Evolutionary conservation across 2,113 vertebrate genomes (phyloP), one percentile per base, ranked within the genome.

Genomic region (Chrysemys picta): DNA sequence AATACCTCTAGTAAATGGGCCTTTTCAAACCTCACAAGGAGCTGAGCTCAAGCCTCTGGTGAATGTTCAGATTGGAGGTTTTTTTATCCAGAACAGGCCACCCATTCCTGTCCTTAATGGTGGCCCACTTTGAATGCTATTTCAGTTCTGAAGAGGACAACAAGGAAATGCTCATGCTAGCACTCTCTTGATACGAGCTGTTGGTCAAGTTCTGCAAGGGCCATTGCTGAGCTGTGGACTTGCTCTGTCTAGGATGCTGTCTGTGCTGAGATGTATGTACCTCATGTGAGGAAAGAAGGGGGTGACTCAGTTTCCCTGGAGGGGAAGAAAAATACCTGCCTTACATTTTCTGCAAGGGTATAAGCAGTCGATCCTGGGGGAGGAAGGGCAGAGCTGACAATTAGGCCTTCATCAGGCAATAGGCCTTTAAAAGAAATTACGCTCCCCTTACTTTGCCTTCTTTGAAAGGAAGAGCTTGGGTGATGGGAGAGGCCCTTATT

Each of bases 271-370:
- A 6, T 10, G 12, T 10, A 0, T 31, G 3, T 49, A 49, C 38
- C 42, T 14, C 59, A 7, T 65, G 8, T 6, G 35, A 9, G 0
- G 0, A n/a, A 5, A 82, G 31, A 78, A 78, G 5, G 7, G 19
- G 10, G n/a, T 59, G 47, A 13, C 42, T 10, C 29, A 4, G 42
- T 82, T 92, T 76, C 27, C 35, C 50, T 47, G 56, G 35, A 65
- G 35, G 84, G 27, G 49, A 57, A 25, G 6, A 31, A 42, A 47
- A 59, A 49, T 52, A 9, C 62, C 24, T 81, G 53, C 16, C 8
- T 54, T 2, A 7, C 13, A 21, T 29, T 57, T 78, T 45, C 49
- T 57, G 78, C 47, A 47, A 76, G 24, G 14, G 38, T 27, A 76
- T 45, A 45, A 25, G 42, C 21, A 7, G 42, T 45, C 11, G 6